These are phyloP conservation scores for Rhagium mordax DNA, from an alignment of 2,888 invertebrate species.

Conservation along the genomic window DNA sequence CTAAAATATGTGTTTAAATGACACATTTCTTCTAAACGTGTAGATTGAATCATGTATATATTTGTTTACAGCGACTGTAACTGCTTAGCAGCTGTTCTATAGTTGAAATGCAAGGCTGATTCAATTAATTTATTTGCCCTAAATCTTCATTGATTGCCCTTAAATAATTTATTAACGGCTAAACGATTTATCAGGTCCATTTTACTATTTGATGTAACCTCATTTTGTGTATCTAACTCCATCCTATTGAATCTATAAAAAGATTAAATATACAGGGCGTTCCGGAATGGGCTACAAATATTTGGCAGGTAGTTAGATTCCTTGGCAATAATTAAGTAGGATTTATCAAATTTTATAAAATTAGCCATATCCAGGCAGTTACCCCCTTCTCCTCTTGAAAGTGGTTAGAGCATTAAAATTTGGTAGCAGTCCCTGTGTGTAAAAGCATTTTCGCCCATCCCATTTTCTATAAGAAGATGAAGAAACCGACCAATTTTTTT, in stretches of 20 bases:
- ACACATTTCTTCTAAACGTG: not conserved
- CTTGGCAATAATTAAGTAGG: too few species aligned
- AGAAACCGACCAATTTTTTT: too few species aligned
- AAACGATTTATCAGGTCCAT: not conserved
- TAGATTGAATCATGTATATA: not conserved
- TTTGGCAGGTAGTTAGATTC: too few species aligned
- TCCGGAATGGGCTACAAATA: too few species aligned
- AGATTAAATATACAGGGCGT: too few species aligned
- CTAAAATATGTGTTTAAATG: not conserved
- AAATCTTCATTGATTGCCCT: constrained; percentile 20
- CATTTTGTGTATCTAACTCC: not conserved
- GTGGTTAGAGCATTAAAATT: too few species aligned
- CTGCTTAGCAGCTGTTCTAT: constrained; percentile 19
- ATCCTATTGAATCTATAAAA: not conserved
- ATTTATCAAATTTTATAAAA: too few species aligned
- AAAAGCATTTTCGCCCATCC: too few species aligned
- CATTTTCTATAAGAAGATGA: too few species aligned
- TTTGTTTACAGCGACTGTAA: not conserved
- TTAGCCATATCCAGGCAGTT: too few species aligned
- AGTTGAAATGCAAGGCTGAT: constrained; percentile 14
- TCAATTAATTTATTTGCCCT: constrained; percentile 29
- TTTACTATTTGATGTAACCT: not conserved
- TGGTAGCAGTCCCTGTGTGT: too few species aligned
- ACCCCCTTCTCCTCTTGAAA: too few species aligned
- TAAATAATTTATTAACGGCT: constrained; percentile 25